These are phyloP conservation scores for Phymastichus coffea DNA, from an alignment of 1,140 invertebrate species.

Conservation along the genomic window DNA sequence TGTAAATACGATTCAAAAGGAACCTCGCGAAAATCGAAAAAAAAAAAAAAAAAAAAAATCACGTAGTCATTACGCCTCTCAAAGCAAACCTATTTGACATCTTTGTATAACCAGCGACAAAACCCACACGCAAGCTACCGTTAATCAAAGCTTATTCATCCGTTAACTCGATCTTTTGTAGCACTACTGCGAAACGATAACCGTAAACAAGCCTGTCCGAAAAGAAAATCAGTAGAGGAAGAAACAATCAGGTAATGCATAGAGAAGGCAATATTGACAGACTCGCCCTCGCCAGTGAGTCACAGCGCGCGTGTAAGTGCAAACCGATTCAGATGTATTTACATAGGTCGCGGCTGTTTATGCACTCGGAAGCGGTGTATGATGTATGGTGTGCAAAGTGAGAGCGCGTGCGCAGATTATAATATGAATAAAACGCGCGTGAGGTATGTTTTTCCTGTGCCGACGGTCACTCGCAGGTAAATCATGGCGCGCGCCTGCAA, in stretches of 20 bases:
- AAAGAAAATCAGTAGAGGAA: background rate
- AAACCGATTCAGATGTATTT: background rate
- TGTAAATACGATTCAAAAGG: too few species aligned
- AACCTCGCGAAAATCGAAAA: too few species aligned
- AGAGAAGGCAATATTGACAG: background rate
- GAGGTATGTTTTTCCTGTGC: background rate
- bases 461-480: too few species aligned
- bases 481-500: background rate
- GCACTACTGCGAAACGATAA: slow-evolving; percentile 17
- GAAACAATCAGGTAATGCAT: background rate
- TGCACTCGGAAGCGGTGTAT: background rate
- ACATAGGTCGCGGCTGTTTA: slow-evolving; percentile 9
- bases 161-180: too few species aligned
- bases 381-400: background rate
- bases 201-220: background rate
- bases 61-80: too few species aligned
- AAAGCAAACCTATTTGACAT: too few species aligned
- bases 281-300: background rate
- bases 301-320: background rate
- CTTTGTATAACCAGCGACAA: too few species aligned
- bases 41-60: too few species aligned
- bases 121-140: too few species aligned
- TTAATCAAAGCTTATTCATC: too few species aligned
- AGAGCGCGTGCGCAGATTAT: background rate
- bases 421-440: background rate